These are phyloP conservation scores for Erebia palarica DNA, from an alignment of 2,888 invertebrate genomes.

Conservation along the genomic window DNA sequence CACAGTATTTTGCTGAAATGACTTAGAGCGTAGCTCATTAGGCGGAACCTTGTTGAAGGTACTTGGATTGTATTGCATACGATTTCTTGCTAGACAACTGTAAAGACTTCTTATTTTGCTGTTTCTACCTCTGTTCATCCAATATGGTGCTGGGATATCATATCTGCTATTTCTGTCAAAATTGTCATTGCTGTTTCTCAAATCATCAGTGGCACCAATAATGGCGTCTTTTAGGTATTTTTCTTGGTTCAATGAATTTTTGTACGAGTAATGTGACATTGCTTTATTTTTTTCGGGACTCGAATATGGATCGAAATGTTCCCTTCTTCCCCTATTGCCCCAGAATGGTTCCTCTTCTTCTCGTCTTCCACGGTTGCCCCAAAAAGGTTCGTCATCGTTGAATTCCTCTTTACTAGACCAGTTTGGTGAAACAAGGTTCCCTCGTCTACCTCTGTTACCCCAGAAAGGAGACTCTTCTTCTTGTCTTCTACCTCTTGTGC, in stretches of 20 bases:
- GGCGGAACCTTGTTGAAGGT: slow-evolving; percentile 23
- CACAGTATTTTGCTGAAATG: slow-evolving; percentile 56
- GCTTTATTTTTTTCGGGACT: slow-evolving; percentile 58
- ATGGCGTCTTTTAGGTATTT: slow-evolving; percentile 60
- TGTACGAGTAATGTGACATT: slow-evolving; percentile 19
- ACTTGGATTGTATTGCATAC: slow-evolving; percentile 24
- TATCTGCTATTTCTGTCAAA: slow-evolving; percentile 53
- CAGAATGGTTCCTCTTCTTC: slow-evolving; percentile 63
- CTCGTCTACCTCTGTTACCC: slow-evolving; percentile 53
- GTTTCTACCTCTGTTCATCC: slow-evolving; percentile 56
- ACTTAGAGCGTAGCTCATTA: slow-evolving; percentile 42
- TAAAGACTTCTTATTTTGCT: slow-evolving; percentile 58
- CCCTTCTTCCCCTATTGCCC: slow-evolving; percentile 66
- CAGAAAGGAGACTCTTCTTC: slow-evolving; percentile 52
- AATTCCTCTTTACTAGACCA: slow-evolving; percentile 52
- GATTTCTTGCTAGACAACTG: slow-evolving; percentile 46
- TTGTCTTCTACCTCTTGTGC: slow-evolving; percentile 56
- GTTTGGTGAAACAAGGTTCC: slow-evolving; percentile 45
- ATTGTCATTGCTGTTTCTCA: slow-evolving; percentile 57
- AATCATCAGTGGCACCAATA: slow-evolving; percentile 53
- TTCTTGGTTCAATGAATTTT: slow-evolving; percentile 54
- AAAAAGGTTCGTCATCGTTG: slow-evolving; percentile 57
- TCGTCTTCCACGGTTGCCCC: slow-evolving; percentile 53
- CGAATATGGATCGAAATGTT: slow-evolving; percentile 57
- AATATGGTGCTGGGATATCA: slow-evolving; percentile 49